Evolutionary conservation across 2,797 vertebrate genomes (phyloP), one percentile per base, ranked within the genome.

Genomic region (Gephyroberyx darwinii): DNA sequence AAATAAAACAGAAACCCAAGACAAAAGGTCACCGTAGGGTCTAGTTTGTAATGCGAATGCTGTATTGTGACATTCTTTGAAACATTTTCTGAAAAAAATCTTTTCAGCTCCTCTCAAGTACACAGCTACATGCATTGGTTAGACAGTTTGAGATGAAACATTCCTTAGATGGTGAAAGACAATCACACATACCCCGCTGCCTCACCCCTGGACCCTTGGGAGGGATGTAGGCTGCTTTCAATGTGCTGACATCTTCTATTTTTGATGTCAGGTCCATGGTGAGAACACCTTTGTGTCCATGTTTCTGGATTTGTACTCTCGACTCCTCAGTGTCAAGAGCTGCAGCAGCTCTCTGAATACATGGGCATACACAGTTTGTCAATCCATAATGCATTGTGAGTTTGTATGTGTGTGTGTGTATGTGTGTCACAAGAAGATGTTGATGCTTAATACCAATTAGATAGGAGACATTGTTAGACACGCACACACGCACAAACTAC

Each of bases 201-300:
- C 87, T 89, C 66, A 91, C 81, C 2, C 76, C 80, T 12, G 84
- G 74, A 56, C 56, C 26, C 65, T 57, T 80, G 0, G 87, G 91
- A 17, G 75, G 65, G 9, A 19, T 51, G 30, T 80, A 92, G 13
- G 73, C 22, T 12, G 78, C 75, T 71, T 35, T 88, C 10, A 68
- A 19, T 0, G 91, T 91, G 60, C 81, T 93, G n/a, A 81, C 20
- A 0, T 59, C 71, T 65, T 92, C 88, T 75, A 91, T 77, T 74
- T 86, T 86, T 5, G 87, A 71, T 3, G 72, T 41, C 14, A 22
- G 35, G 52, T 93, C 84, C 63, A 73, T 22, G 0, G 86, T 86
- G 41, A 94, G 62, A 30, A 93, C 80, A 12, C 86, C 91, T 39
- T 3, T 75, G 75, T 92, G 89, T 30, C 91, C 92, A 31, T 37